Base-by-base conservation (phyloP, 2,888 invertebrate genomes). In the Acanthosepion lycidas region DNA sequence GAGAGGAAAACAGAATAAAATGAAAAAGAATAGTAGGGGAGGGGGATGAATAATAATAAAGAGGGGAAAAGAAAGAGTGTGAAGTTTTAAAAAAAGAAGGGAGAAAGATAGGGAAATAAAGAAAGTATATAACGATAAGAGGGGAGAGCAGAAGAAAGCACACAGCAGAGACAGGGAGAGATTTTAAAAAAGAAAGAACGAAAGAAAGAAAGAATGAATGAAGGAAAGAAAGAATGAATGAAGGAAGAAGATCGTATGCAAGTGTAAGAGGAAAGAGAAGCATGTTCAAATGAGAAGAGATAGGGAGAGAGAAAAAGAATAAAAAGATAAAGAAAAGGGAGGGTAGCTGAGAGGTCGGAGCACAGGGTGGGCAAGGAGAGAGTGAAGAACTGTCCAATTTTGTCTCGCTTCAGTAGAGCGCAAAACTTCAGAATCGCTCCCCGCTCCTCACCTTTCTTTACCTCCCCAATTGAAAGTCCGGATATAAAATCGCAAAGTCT, bases 351-450 rank as follows among this genome's bases (percentile, higher is more conserved):
- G n/a, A n/a, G 78, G 9, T 15, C 18, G 0, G 78, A 8, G 28
- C n/a, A 28, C 0, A 6, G 78, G 9, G 78, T 12, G 78, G 5
- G 28, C 6, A 12, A 28, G 8, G n/a, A 0, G 78, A 12, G 28
- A n/a, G n/a, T 78, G 78, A 28, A 78, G 78, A 78, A 78, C 78
- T 78, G 78, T 78, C 78, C 78, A n/a, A n/a, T 78, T 78, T 78
- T 78, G n/a, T n/a, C n/a, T 78, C 78, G 78, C 78, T 78, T 28
- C 28, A 78, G 12, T 78, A n/a, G 78, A 78, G 78, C 78, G 78
- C 28, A 15, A 78, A 78, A 78, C 78, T 78, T 18, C 12, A 28
- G n/a, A 28, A n/a, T n/a, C 28, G 15, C 9, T n/a, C 12, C n/a
- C 78, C 15, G 6, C 15, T 18, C n/a, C 9, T n/a, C 12, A 8